A percentile compares a stretch with the other conserved stretches of the same genome.
These are phyloP conservation scores for Brachypodius melanocephalos DNA, from an alignment of 2,113 vertebrate species.

Conservation along the genomic window DNA sequence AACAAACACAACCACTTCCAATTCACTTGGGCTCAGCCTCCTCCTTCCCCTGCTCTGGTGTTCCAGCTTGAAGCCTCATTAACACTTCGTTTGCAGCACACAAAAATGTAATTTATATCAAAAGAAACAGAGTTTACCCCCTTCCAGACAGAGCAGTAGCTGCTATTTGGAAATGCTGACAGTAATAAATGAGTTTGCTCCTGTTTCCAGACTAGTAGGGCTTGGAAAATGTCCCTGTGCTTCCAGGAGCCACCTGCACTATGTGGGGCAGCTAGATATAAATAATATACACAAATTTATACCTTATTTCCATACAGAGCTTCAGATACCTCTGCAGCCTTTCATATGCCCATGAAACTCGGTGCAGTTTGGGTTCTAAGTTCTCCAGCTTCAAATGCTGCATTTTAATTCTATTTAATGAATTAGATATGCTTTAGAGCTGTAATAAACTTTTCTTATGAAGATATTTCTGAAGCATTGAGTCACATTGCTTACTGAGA, in stretches of 20 bases:
- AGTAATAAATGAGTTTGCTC: neutral
- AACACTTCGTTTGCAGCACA: neutral
- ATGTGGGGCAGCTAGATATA: neutral
- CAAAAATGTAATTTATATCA: neutral
- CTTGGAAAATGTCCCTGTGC: neutral
- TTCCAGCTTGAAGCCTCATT: neutral
- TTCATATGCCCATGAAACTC: neutral
- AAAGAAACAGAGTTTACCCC: neutral
- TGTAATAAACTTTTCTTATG: constrained; percentile 6
- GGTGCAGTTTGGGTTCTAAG: neutral
- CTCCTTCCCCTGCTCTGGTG: neutral
- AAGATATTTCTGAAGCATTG: constrained; percentile 24
- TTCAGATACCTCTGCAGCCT: neutral
- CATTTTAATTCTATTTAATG: constrained; percentile 60
- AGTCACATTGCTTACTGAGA: constrained; percentile 49
- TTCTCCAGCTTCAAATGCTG: neutral
- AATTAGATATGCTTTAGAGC: constrained; percentile 48
- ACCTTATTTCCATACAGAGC: neutral
- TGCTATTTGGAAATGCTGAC: neutral
- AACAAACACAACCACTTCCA: neutral
- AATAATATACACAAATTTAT: neutral
- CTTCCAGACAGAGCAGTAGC: neutral
- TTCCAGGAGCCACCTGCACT: neutral
- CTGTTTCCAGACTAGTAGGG: neutral
- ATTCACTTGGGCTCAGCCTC: neutral